Conservation (phyloP, 2,797 vertebrate genomes). For the Sebastes nivosus region DNA sequence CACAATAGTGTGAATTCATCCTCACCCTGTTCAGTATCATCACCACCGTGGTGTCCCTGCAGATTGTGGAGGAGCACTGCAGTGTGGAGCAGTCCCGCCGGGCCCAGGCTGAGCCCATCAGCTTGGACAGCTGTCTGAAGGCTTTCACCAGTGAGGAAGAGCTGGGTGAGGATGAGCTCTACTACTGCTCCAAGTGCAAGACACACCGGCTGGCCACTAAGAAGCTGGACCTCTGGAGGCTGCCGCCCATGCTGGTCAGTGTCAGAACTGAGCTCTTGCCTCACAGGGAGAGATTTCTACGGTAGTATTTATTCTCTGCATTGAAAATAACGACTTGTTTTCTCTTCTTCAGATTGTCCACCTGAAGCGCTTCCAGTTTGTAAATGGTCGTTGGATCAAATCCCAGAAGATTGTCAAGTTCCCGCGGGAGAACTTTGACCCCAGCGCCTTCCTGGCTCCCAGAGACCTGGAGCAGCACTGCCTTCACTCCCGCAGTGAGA, state of each 20-base stretch:
- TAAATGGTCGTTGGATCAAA: conserved; percentile 99
- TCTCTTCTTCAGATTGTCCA: conserved; percentile 90
- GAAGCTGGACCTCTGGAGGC: conserved; percentile 98
- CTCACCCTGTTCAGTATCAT: not conserved
- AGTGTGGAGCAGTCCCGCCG: conserved; percentile 95
- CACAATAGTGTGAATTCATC: not conserved
- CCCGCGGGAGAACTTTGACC: conserved; percentile 92
- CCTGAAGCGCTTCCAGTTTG: conserved; percentile 97
- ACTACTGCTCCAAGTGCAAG: conserved; percentile 99
- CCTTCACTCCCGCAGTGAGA: conserved; percentile 84
- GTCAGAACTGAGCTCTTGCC: not conserved
- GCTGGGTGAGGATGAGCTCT: conserved; percentile 97
- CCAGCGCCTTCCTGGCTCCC: conserved; percentile 95
- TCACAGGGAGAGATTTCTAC: not conserved
- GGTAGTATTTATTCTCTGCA: not conserved
- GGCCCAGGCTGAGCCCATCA: conserved; percentile 98
- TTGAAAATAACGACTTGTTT: not conserved
- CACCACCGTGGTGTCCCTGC: not conserved
- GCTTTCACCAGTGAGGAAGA: conserved; percentile 98
- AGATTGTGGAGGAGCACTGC: conserved; percentile 95
- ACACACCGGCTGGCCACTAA: conserved; percentile 97
- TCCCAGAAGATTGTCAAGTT: conserved; percentile 99
- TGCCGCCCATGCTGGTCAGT: conserved; percentile 92
- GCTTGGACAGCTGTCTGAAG: conserved; percentile 94
- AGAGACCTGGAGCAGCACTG: conserved; percentile 84